These are phyloP conservation scores for Nomada hirtipes DNA, from an alignment of 2,888 invertebrate species.

Conservation along the genomic window DNA sequence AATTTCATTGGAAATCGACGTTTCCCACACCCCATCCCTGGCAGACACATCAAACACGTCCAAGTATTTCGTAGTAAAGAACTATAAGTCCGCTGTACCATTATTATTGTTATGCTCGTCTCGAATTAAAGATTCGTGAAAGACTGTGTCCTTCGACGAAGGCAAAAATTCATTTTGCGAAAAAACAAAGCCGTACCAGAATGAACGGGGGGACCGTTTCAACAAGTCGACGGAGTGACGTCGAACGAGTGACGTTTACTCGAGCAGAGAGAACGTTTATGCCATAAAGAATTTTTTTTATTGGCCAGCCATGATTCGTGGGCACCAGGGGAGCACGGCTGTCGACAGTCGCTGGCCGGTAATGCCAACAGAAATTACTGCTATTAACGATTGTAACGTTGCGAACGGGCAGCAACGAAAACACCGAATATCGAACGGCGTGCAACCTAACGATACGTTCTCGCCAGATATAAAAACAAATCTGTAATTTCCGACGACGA, in stretches of 20 bases:
- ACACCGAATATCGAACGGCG: slow-evolving; percentile 67
- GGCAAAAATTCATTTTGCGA: not conserved
- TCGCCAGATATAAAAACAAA: slow-evolving; percentile 66
- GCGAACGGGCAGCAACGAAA: slow-evolving; percentile 58
- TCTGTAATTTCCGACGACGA: slow-evolving; percentile 61
- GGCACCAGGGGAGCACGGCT: slow-evolving; percentile 48
- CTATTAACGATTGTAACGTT: slow-evolving; percentile 73
- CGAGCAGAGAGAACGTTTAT: slow-evolving; percentile 48
- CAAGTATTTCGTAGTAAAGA: not conserved
- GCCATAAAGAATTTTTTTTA: slow-evolving; percentile 69
- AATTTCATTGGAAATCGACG: slow-evolving; percentile 36
- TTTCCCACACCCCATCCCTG: slow-evolving; percentile 47
- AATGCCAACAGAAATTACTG: slow-evolving; percentile 68
- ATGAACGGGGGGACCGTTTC: not conserved
- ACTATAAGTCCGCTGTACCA: not conserved
- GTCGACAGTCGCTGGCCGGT: slow-evolving; percentile 62
- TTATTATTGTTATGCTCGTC: not conserved
- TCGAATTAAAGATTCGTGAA: not conserved
- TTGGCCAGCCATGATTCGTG: slow-evolving; percentile 60
- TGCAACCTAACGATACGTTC: slow-evolving; percentile 56
- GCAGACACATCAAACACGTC: not conserved
- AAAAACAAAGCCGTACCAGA: not conserved
- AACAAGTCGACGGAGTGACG: not conserved
- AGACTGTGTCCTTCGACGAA: not conserved
- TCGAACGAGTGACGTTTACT: slow-evolving; percentile 52